Percentiles rank a stretch among this genome's conserved stretches.
Evolutionary conservation across 2,888 invertebrate species (phyloP).

Genomic region (Willowsia nigromaculata): DNA sequence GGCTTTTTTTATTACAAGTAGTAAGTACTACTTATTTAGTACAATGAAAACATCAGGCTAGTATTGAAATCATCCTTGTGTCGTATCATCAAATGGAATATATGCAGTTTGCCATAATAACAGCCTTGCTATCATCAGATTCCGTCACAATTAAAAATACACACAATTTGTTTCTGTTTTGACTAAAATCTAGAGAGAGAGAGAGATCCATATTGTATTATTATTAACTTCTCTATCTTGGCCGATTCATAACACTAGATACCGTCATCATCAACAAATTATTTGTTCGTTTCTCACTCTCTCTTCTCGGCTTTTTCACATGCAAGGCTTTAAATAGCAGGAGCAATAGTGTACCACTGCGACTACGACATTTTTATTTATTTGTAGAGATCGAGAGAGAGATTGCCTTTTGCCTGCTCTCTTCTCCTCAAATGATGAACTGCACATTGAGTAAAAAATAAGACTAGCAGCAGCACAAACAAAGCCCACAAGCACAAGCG

Average conservation of each 20-base stretch:
- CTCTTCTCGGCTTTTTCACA: background rate
- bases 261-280: background rate
- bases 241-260: background rate
- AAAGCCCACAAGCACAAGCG: background rate
- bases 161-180: background rate
- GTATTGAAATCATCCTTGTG: background rate
- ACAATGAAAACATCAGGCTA: background rate
- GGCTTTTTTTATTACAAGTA: background rate
- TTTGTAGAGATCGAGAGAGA: background rate
- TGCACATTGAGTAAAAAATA: too few relatives aligned
- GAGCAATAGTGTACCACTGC: background rate
- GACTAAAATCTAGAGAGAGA: background rate
- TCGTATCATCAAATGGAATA: background rate
- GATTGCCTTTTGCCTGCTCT: too few relatives aligned
- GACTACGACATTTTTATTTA: background rate
- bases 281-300: background rate
- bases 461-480: background rate
- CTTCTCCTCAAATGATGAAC: too few relatives aligned
- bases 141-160: conserved; percentile 7
- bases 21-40: background rate
- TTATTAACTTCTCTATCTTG: background rate
- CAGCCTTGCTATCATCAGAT: background rate
- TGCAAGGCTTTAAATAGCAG: background rate
- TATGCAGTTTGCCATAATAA: background rate
- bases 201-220: background rate